Conservation (phyloP, 2,888 invertebrate genomes). For the Penaeus monodon region DNA sequence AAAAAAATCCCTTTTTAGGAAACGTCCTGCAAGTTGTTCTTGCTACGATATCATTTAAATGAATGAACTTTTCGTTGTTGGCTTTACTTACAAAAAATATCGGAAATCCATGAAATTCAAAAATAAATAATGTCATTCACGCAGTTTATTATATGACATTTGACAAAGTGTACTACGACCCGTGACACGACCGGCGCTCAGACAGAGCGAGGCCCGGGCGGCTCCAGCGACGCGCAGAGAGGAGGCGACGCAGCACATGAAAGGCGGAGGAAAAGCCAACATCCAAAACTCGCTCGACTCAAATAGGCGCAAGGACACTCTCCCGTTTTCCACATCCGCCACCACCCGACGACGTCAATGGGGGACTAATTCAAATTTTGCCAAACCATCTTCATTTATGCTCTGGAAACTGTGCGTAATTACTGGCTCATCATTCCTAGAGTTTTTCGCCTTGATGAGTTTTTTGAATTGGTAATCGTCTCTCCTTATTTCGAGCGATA, state of each 20-base stretch:
- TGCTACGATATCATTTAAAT: no score
- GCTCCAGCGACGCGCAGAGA: no score
- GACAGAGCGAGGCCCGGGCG: neutral
- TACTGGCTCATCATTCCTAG: constrained; percentile 28
- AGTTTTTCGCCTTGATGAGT: constrained; percentile 36
- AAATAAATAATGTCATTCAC: no score
- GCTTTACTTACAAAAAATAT: no score
- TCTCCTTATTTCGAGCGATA: constrained; percentile 29
- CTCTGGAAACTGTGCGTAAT: constrained; percentile 20
- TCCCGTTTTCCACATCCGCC: constrained; percentile 20
- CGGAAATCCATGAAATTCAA: no score
- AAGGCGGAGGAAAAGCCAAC: neutral
- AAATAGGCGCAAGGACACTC: neutral
- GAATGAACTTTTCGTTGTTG: no score
- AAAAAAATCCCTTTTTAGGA: no score
- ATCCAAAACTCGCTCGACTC: neutral
- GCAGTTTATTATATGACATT: no score
- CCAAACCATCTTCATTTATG: constrained; percentile 29
- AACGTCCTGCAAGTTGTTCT: no score
- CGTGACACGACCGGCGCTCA: neutral
- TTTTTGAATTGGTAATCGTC: constrained; percentile 36
- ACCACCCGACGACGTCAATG: constrained; percentile 19
- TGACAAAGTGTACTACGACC: no score
- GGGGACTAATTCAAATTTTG: constrained; percentile 31
- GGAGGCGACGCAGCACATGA: neutral